phyloP scores from a whole-genome alignment of 23 tunicate genomes.

The Ciona savignyi region DNA sequence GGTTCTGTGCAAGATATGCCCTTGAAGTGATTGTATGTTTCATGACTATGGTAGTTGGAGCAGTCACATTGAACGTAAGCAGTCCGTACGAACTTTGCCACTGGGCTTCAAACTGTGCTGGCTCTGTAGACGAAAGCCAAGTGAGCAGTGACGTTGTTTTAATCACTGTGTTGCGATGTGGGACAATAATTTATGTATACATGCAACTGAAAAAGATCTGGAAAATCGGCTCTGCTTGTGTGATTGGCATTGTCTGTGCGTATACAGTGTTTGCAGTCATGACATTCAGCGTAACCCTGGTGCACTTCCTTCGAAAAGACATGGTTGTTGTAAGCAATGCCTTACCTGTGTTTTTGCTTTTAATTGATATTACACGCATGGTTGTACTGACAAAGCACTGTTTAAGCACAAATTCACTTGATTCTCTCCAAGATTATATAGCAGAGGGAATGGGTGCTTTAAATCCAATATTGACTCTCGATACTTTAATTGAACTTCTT shows the following conservation, averaged over 20 bases:
- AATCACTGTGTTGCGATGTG: constrained; percentile 69
- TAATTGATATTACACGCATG: constrained; percentile 49
- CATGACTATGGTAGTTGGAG: constrained; percentile 70
- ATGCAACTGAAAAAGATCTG: constrained; percentile 52
- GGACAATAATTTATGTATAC: constrained; percentile 63
- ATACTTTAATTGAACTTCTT: constrained; percentile 58
- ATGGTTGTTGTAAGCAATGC: constrained; percentile 62
- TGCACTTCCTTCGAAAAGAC: constrained; percentile 61
- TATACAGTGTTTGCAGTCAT: constrained; percentile 54
- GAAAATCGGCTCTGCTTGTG: constrained; percentile 45
- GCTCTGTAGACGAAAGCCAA: constrained; percentile 15
- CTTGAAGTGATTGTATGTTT: constrained; percentile 86
- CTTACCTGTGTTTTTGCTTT: constrained; percentile 68
- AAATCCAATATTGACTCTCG: constrained; percentile 52
- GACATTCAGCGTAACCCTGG: constrained; percentile 42
- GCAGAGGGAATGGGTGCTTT: constrained; percentile 60
- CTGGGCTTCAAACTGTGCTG: constrained; percentile 65
- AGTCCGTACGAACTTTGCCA: constrained; percentile 86
- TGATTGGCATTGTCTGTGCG: constrained; percentile 53
- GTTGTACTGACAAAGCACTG: constrained; percentile 62
- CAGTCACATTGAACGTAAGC: constrained; percentile 63
- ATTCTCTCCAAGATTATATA: constrained; percentile 37
- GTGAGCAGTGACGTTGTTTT: constrained; percentile 83
- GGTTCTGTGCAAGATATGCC: constrained; percentile 81
- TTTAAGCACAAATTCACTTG: constrained; percentile 27